Evolutionary conservation across 2,888 invertebrate genomes (phyloP).

Genomic region (Drosophila tripunctata): DNA sequence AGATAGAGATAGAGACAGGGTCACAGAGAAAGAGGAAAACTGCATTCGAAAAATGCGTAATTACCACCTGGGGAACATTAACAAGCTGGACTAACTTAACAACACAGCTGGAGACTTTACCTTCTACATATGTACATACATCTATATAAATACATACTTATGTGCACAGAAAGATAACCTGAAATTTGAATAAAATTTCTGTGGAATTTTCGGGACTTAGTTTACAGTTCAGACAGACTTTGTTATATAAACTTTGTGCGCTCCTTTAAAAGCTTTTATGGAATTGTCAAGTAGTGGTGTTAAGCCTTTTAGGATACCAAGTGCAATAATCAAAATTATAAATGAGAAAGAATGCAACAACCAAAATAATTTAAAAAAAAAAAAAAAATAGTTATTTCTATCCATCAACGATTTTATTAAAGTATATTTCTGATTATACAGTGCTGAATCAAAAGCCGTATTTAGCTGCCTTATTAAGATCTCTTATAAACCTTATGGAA

Average conservation of each 20-base stretch:
- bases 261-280: too few species aligned
- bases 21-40: slow-evolving; percentile 22
- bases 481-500: too few species aligned
- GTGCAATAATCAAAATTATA: too few species aligned
- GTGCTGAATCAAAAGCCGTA: too few species aligned
- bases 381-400: too few species aligned
- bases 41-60: slow-evolving; percentile 65
- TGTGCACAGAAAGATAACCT: slow-evolving; percentile 16
- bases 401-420: too few species aligned
- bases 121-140: neutral
- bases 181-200: slow-evolving; percentile 10
- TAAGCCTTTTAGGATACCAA: too few species aligned
- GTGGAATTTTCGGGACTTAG: neutral
- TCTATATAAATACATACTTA: neutral
- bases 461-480: too few species aligned
- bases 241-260: slow-evolving; percentile 17
- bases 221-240: slow-evolving; percentile 9
- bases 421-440: too few species aligned
- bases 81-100: slow-evolving; percentile 46
- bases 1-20: neutral
- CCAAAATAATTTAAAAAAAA: too few species aligned
- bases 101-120: slow-evolving; percentile 6
- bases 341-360: too few species aligned
- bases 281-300: too few species aligned
- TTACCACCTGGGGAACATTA: slow-evolving; percentile 62